Base-by-base conservation (phyloP, 2,888 invertebrate genomes). In the Cephus pygmeus region DNA sequence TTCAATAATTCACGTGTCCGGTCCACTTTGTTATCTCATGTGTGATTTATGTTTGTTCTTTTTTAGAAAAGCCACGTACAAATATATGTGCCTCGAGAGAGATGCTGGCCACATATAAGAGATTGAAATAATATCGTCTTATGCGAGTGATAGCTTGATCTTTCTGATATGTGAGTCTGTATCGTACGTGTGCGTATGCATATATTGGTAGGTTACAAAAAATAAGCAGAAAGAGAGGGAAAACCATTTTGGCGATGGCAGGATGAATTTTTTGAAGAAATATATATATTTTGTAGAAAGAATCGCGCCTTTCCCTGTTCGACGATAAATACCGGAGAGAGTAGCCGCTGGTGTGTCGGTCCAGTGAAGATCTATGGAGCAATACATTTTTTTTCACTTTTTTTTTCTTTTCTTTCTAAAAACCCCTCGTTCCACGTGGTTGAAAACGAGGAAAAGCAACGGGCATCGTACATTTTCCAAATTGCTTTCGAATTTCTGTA, bases 1-100 rank as follows among this genome's bases (percentile, higher is more conserved):
- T 35, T 56, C 69, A 77, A 77, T 77, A 77, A 74, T 77, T 77
- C 77, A 77, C 69, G 77, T 74, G 73, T 73, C 73, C 34, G 69
- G 73, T 73, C 77, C 77, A 74, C 69, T 73, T 69, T 69, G 34
- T 73, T 69, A 33, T 77, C 69, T 77, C 73, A 69, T 69, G 31
- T 31, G 69, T 77, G 77, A 77, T 77, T 74, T 77, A 77, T 77
- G 35, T 9, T 77, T 23, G 23, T 56, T 40, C 6, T 23, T 40
- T 23, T 56, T 56, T 23, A 56, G 23, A 23, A 9, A 56, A 56
- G 9, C 23, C 40, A 56, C 23, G 40, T 56, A 56, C 0, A 56
- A 23, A 56, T 56, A 56, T 56, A 56, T 56, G 23, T 56, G 9
- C 9, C 56, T 56, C 56, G 1, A 56, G 56, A 9, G 56, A 23